phyloP scores from a whole-genome alignment of 2,113 vertebrate genomes.

The Cynopterus brachyotis region DNA sequence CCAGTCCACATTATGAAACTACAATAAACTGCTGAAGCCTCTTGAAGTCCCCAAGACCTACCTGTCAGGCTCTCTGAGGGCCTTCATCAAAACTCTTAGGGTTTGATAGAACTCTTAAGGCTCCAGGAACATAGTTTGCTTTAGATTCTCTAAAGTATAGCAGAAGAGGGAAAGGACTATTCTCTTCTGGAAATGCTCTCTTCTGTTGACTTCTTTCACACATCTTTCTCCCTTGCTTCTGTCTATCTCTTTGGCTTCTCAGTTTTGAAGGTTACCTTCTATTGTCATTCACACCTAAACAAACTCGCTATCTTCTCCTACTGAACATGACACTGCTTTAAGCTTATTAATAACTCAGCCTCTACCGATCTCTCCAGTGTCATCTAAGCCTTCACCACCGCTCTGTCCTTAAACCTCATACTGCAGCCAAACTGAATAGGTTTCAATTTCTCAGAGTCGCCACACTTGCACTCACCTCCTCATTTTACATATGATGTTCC shows the following conservation, averaged over 20 bases:
- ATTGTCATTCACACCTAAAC: background rate
- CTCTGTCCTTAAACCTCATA: background rate
- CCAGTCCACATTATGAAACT: background rate
- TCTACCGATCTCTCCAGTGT: background rate
- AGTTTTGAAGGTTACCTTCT: background rate
- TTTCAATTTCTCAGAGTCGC: background rate
- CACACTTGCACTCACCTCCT: background rate
- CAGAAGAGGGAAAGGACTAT: background rate
- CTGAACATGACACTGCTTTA: background rate
- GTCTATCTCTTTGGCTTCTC: background rate
- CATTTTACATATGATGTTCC: background rate
- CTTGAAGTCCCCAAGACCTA: background rate
- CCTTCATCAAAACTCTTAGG: background rate
- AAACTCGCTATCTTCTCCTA: background rate
- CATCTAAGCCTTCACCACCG: background rate
- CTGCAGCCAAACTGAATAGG: background rate
- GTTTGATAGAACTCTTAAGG: background rate
- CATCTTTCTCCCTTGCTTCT: background rate
- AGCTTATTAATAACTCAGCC: background rate
- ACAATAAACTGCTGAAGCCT: background rate
- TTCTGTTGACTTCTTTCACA: background rate
- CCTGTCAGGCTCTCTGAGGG: rapidly evolving
- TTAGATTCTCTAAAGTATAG: background rate
- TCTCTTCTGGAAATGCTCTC: background rate
- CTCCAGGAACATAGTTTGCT: background rate